Evolutionary conservation across 2,888 invertebrate species (phyloP), one percentile per base, ranked within the genome.

Genomic region (Dasypogon diadema): DNA sequence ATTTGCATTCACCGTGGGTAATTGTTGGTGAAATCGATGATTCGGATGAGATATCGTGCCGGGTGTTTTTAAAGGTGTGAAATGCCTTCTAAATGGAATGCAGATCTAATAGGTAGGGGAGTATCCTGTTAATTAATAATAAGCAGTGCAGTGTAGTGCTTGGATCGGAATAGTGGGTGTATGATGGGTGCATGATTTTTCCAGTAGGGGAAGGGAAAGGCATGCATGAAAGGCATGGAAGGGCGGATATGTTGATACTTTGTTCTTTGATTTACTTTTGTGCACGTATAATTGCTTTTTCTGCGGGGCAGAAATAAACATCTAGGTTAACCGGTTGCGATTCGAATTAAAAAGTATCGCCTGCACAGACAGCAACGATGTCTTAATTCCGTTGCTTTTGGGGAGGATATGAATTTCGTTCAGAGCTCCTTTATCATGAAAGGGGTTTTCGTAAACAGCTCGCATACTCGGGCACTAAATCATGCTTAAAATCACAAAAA

Each of bases 11-110:
- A 37, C 54, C 14, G 21, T 21, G 55, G 72, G 72, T 72, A 72
- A 72, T 72, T 72, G 72, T 72, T 72, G 34, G 54, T 72, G 22
- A 72, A 72, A 72, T 72, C 72, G 72, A 72, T 72, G 55, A 72
- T 37, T 55, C 37, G 21, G 22, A 21, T 68, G 65, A 68, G 65
- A 68, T 68, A 48, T 48, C 65, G 22, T 37, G 12, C 21, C 18
- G 12, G 46, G 46, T 65, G 46, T 16, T 22, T 48, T 48, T 48
- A 26, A 48, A 68, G 48, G 65, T 68, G 65, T 68, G 65, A 68
- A 68, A 68, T 68, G 24, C 22, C 48, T 68, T 68, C 48, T 14
- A 48, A 48, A 54, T 22, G 48, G 24, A 68, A 68, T 68, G 48
- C 24, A 14, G 26, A 8, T 48, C 48, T 48, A 68, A 68, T 48